Evolutionary conservation across 2,113 vertebrate species (phyloP), one percentile per base, ranked within the genome.

Genomic region (Carollia perspicillata): DNA sequence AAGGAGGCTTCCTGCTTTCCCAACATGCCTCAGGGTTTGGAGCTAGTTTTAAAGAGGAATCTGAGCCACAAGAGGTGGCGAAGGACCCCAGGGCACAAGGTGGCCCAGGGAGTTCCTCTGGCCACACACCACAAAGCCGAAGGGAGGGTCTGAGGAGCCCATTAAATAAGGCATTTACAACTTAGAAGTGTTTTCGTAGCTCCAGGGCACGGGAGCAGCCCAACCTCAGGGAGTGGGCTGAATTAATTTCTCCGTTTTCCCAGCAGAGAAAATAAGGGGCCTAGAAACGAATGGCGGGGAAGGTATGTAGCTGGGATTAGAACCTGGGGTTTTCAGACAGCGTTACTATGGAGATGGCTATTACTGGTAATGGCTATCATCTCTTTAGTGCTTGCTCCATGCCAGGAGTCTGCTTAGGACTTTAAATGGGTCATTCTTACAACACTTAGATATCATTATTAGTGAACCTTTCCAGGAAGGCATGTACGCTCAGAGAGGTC

Each of bases 401-500:
- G 26, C 53, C 37, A 13, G 14, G 14, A 17, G 42, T 77, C 68
- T 55, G 69, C 51, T 81, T 18, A 81, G 68, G 33, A 90, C 49
- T 75, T 84, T 74, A 72, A 85, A 33, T 7, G 44, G 22, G 23
- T 35, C n/a, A 3, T 37, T 65, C 9, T 71, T 28, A 74, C 13
- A 40, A 84, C 28, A 23, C 42, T 72, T 53, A 68, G 47, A 35
- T 44, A 74, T 18, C n/a, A 55, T 86, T 78, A 49, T 44, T 23
- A 6, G 37, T 44, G 66, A 44, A 13, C 30, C 35, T 85, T 78
- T 71, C 63, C 30, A 8, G 10, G 28, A 85, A 85, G 86, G 89
- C 71, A 83, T 37, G 83, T 9, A 86, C 8, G 58, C 60, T 81
- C 90, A 91, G 86, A 69, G 68, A 93, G 40, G 68, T 35, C 37